Evolutionary conservation across 2,888 invertebrate genomes (phyloP), one percentile per base, ranked within the genome.

Genomic region (Tipula confusa): DNA sequence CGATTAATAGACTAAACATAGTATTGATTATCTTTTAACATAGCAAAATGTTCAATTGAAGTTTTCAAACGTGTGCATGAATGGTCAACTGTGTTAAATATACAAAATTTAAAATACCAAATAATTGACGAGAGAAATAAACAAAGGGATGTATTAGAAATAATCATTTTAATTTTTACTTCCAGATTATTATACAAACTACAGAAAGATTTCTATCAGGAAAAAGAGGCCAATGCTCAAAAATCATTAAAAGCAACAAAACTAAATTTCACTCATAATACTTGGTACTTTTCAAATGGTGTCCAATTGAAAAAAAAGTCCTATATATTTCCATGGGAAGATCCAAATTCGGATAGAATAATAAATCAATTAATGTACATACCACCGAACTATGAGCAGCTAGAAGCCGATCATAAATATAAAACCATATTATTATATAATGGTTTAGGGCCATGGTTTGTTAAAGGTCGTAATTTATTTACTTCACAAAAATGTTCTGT

Each of bases 351-450:
- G 83, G 95, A 95, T 89, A 93, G 97, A 85, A 93, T 97, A 82
- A 92, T 94, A 80, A 94, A 96, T 87, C 95, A 97, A 90, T 90
- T 98, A 82, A 96, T 96, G 96, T 97, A 94, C 88, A 91, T 95
- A 84, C 94, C 97, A 15, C 93, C 94, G 83, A 93, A 94, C 86
- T 95, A 94, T 87, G 92, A 92, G 87, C 92, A 91, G 85, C 91
- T 91, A 79, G 90, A 90, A 85, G 86, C 87, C 48, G 89, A 87
- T 79, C 89, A 88, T 18, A 87, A 87, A 43, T 84, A 89, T 83
- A 89, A 90, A 86, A 88, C 88, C 11, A 90, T 90, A 38, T 85
- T 97, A 81, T 91, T 97, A 11, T 95, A 95, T 85, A 96, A 97
- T 87, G 97, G 97, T 0, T 91, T 96, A 87, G 93, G 94, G 0